A percentile compares a stretch with the other conserved stretches of the same genome.
These are phyloP conservation scores for Heliocidaris erythrogramma DNA, from an alignment of 35 echinoderm and acorn worm genomes.

Conservation along the genomic window DNA sequence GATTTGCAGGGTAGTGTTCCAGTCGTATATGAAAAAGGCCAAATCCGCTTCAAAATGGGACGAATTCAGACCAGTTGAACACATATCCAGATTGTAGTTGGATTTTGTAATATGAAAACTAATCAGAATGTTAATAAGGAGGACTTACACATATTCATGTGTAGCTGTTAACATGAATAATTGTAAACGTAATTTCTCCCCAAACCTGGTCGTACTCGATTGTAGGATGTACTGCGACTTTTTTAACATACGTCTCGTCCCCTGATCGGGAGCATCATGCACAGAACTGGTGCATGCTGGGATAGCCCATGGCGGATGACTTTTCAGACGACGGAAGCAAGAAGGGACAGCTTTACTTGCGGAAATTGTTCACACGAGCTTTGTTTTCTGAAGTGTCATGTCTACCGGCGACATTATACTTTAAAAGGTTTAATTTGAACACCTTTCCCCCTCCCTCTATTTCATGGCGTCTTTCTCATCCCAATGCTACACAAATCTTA, in stretches of 20 bases:
- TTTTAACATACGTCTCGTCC: background rate
- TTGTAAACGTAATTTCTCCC: too few relatives aligned
- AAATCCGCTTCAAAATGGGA: too few relatives aligned
- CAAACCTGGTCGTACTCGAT: too few relatives aligned
- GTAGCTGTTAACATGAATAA: too few relatives aligned
- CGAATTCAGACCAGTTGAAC: too few relatives aligned
- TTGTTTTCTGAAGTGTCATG: slow-evolving; percentile 37
- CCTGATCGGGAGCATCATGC: background rate
- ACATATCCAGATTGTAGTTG: too few relatives aligned
- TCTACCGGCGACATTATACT: slow-evolving; percentile 14
- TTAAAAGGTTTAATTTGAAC: slow-evolving; percentile 28
- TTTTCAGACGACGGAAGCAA: slow-evolving; percentile 1
- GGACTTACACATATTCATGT: too few relatives aligned
- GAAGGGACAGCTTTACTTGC: slow-evolving; percentile 10
- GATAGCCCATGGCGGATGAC: background rate
- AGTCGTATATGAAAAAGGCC: too few relatives aligned
- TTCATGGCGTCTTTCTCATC: background rate
- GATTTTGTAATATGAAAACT: too few relatives aligned
- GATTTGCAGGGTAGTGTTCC: too few relatives aligned
- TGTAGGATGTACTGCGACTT: background rate
- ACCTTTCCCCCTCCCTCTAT: background rate
- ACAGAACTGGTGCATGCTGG: background rate
- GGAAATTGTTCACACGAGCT: slow-evolving; percentile 46
- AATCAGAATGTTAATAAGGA: too few relatives aligned
- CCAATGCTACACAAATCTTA: background rate